phyloP scores from a whole-genome alignment of 2,888 invertebrate genomes.

The Mythimna lalbum region DNA sequence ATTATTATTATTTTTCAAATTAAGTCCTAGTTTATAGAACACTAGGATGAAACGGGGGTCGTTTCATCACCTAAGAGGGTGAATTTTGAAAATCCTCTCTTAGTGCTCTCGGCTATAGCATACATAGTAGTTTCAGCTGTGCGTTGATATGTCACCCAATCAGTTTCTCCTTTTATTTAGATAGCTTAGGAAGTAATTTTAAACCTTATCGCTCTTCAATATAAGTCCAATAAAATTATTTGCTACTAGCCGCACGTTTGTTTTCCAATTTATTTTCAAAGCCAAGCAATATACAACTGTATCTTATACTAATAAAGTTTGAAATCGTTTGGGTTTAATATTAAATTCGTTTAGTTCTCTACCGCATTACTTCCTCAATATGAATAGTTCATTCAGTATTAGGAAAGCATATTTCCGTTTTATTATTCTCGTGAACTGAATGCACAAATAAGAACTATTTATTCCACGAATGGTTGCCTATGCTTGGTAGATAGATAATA shows the following conservation, averaged over 20 bases:
- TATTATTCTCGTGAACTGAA: slow-evolving; percentile 28
- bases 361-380: slow-evolving; percentile 5
- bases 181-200: neutral
- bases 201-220: neutral
- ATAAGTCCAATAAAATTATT: neutral
- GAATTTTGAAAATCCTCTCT: too few relatives aligned
- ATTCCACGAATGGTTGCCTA: neutral
- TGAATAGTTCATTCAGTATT: slow-evolving; percentile 33
- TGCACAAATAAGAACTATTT: slow-evolving; percentile 9
- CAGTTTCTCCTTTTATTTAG: too few relatives aligned
- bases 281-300: slow-evolving; percentile 4
- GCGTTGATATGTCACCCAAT: too few relatives aligned
- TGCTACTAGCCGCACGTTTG: neutral
- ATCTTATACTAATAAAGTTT: neutral
- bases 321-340: neutral
- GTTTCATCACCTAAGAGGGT: too few relatives aligned
- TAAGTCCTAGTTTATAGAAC: too few relatives aligned
- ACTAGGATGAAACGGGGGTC: too few relatives aligned
- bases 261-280: neutral
- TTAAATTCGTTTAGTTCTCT: neutral
- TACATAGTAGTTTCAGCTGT: too few relatives aligned
- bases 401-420: slow-evolving; percentile 44
- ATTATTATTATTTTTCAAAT: too few relatives aligned
- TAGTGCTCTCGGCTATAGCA: too few relatives aligned
- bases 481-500: neutral